A percentile compares a stretch with the other conserved stretches of the same genome.
phyloP scores from a whole-genome alignment of 2,797 vertebrate species.

The Prunella strophiata region DNA sequence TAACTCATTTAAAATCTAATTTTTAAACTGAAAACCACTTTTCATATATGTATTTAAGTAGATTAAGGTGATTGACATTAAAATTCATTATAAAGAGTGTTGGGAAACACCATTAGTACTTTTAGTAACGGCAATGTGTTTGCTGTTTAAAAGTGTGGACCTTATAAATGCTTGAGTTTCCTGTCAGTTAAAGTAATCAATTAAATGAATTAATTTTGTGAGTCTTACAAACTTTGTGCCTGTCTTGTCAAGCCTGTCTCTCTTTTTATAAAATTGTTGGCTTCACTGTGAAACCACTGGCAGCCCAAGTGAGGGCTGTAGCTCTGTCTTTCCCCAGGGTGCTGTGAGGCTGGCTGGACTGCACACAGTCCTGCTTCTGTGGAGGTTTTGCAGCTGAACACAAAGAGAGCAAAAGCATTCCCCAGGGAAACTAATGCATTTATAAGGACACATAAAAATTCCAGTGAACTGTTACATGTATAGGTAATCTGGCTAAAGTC shows the following conservation, averaged over 20 bases:
- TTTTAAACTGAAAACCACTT: background rate
- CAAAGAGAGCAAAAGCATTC: background rate
- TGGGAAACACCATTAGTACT: background rate
- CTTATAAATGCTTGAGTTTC: slow-evolving; percentile 44
- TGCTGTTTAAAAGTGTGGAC: background rate
- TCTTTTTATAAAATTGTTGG: background rate
- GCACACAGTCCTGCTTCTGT: background rate
- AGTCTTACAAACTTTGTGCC: background rate
- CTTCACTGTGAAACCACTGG: background rate
- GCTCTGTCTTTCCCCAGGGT: background rate
- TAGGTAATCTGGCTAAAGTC: background rate
- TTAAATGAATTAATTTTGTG: background rate
- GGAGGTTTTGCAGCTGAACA: background rate
- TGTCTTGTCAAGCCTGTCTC: background rate
- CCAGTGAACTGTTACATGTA: background rate
- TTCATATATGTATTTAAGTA: background rate
- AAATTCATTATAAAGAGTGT: background rate
- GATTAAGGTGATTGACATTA: background rate
- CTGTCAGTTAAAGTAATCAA: background rate
- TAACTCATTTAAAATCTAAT: background rate
- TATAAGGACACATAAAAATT: background rate
- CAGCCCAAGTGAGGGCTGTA: background rate
- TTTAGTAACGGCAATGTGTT: background rate
- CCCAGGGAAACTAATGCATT: background rate
- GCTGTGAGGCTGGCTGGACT: background rate